Conservation (phyloP, 2,888 invertebrate species). For the Volucella bombylans region DNA sequence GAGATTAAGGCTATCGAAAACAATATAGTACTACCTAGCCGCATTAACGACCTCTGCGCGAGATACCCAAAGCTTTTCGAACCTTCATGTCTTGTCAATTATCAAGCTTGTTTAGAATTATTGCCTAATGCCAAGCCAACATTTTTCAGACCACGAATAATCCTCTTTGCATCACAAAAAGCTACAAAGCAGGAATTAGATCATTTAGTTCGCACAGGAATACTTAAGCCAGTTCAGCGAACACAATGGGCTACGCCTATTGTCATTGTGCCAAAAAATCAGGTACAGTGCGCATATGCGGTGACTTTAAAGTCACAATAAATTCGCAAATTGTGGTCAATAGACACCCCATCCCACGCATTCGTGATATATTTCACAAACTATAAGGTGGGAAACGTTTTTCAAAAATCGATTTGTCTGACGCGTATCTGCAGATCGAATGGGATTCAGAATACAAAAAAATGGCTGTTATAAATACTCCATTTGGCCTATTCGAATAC, state of each 20-base stretch:
- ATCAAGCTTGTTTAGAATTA: too few species aligned
- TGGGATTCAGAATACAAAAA: constrained; percentile 24
- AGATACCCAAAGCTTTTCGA: too few species aligned
- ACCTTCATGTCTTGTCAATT: too few species aligned
- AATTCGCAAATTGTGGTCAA: constrained; percentile 28
- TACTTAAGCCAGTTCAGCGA: constrained; percentile 26
- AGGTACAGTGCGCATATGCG: not conserved
- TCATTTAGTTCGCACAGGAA: constrained; percentile 5
- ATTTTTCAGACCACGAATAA: too few species aligned
- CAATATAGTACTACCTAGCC: too few species aligned
- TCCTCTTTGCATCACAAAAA: too few species aligned
- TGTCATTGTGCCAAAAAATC: constrained; percentile 18
- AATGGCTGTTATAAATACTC: constrained; percentile 16
- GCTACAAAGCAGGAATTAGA: too few species aligned
- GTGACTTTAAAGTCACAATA: constrained; percentile 8
- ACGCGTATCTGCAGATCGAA: constrained; percentile 23
- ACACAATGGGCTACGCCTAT: constrained; percentile 40
- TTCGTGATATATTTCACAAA: constrained; percentile 1
- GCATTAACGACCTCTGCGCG: too few species aligned
- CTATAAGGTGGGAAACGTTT: constrained; percentile 13
- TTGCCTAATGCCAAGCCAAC: too few species aligned
- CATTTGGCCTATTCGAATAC: not conserved
- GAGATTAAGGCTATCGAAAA: too few species aligned
- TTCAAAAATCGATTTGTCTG: constrained; percentile 22
- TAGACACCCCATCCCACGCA: constrained; percentile 17